Evolutionary conservation across 2,113 vertebrate species (phyloP).

Genomic region (Motacilla alba): DNA sequence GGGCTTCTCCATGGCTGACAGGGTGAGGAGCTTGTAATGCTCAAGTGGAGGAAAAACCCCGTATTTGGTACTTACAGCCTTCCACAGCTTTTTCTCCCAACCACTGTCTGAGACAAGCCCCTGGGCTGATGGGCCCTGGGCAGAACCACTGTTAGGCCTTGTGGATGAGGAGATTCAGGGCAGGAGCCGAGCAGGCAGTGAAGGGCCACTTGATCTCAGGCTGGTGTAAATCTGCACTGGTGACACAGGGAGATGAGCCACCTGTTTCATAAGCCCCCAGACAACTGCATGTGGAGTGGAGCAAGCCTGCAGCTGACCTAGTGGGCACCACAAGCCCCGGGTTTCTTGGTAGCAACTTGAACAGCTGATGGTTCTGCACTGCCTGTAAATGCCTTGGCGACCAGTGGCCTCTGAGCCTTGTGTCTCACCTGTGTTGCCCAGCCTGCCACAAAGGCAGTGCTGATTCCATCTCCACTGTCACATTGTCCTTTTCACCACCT

Average conservation of each 20-base stretch:
- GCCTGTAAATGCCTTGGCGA: neutral
- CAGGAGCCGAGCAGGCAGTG: neutral
- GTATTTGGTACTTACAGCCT: neutral
- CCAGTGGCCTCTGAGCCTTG: neutral
- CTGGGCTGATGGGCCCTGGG: neutral
- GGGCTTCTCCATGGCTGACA: neutral
- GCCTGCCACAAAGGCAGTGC: neutral
- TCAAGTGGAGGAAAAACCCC: neutral
- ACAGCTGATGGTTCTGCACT: neutral
- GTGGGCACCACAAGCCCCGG: neutral
- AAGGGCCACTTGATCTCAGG: neutral
- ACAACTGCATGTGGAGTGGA: neutral
- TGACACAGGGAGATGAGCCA: neutral
- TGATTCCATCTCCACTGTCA: neutral
- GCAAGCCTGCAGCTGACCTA: neutral
- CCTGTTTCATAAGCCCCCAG: neutral
- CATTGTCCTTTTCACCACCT: neutral
- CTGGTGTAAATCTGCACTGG: neutral
- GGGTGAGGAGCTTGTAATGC: neutral
- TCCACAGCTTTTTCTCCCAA: neutral
- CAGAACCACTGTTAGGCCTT: neutral
- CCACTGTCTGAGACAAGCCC: neutral
- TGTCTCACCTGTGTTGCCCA: neutral
- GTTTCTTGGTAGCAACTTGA: neutral
- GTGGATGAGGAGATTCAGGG: neutral